Evolutionary conservation across 2,888 invertebrate genomes (phyloP).

Genomic region (Noctua fimbriata): DNA sequence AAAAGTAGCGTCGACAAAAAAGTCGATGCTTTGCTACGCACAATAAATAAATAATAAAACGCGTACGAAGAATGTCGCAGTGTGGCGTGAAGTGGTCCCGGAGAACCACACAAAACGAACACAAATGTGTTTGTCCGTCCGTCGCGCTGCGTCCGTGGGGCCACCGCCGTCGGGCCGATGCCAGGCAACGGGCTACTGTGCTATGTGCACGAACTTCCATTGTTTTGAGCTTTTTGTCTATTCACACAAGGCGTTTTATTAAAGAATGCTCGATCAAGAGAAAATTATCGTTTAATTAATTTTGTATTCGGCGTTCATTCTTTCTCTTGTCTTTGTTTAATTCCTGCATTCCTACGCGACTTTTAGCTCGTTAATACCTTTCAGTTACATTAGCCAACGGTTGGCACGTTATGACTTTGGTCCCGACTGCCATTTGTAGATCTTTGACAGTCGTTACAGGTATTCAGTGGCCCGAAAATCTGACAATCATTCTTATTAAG

Average conservation of each 20-base stretch:
- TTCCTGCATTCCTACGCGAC: neutral
- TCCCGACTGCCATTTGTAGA: neutral
- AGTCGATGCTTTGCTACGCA: slow-evolving; percentile 64
- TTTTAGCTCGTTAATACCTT: no score
- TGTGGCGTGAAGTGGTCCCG: slow-evolving; percentile 81
- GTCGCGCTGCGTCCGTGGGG: slow-evolving; percentile 68
- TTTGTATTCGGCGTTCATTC: neutral
- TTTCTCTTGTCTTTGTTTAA: neutral
- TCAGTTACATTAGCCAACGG: neutral
- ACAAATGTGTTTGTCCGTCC: slow-evolving; percentile 68
- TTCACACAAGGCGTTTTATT: slow-evolving; percentile 10
- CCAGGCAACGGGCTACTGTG: slow-evolving; percentile 72
- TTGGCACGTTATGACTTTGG: neutral
- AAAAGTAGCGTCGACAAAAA: slow-evolving; percentile 77
- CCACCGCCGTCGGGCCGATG: slow-evolving; percentile 46
- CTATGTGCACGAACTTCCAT: slow-evolving; percentile 59
- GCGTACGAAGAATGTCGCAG: slow-evolving; percentile 79
- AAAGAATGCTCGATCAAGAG: neutral
- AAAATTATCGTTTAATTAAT: neutral
- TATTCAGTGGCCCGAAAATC: neutral
- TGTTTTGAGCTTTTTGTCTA: slow-evolving; percentile 47
- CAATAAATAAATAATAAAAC: slow-evolving; percentile 76
- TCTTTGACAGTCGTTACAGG: neutral
- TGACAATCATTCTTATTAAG: neutral
- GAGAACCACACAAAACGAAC: slow-evolving; percentile 72